Evolutionary conservation across 2,797 vertebrate species (phyloP), one percentile per base, ranked within the genome.

Genomic region (Mareca penelope): DNA sequence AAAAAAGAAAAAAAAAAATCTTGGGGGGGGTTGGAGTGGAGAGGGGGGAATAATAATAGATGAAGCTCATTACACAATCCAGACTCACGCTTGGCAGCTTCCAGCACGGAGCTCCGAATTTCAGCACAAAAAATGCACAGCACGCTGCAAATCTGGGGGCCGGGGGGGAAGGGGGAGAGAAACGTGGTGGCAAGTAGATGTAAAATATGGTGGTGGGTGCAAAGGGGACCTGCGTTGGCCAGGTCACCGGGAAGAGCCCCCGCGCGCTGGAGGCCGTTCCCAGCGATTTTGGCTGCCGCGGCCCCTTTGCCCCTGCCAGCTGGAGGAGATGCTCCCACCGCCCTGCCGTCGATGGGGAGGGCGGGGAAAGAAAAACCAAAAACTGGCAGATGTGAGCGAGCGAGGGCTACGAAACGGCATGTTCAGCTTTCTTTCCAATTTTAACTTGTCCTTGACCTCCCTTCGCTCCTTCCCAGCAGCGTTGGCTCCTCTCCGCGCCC

Each of bases 401-500:
- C 67, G 69, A 94, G 85, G 89, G 18, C 89, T 92, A 53, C 1
- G 16, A 96, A 95, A 96, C 94, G 2, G 87, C 94, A 97, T 92
- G 94, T 96, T 96, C 94, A 96, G 92, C 84, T 93, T 95, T 85
- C 91, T 94, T 97, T 97, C 95, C 96, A 96, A 91, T 96, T 97
- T 97, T 96, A 96, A 96, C 95, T 96, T 95, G 88, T 94, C 92
- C 94, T 90, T 94, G 95, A 94, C 96, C 95, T 95, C 85, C 70
- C 73, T 84, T 88, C 13, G 1, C 90, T 94, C 87, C 93, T 75
- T 95, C 89, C 93, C 92, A 89, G 90, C 90, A 90, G 55, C 71
- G 46, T 76, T 96, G 95, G 81, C 94, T 94, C 4, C 0, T 42
- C 69, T 94, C 88, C 2, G 53, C 59, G 21, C 68, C 88, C n/a